Conservation (phyloP, 2,113 vertebrate genomes). For the Callithrix jacchus region DNA sequence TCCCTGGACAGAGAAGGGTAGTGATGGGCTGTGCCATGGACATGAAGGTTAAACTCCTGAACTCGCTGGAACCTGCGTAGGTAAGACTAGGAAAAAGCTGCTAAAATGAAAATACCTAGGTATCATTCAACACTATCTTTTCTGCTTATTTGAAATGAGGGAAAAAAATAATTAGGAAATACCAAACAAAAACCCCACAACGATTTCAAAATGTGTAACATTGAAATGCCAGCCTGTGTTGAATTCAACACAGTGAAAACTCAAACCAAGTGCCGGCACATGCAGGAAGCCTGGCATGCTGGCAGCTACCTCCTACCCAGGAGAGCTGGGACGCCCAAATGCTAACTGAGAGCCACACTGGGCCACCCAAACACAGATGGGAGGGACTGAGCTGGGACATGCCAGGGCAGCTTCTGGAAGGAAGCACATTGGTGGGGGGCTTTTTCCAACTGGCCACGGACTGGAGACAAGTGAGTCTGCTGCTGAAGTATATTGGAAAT, state of each 20-base stretch:
- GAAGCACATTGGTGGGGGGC: not conserved
- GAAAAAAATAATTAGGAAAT: not conserved
- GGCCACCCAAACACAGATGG: not conserved
- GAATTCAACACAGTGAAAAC: not conserved
- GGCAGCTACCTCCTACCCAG: not conserved
- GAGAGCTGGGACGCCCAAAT: not conserved
- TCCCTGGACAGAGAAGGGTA: not conserved
- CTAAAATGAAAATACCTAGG: not conserved
- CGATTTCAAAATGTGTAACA: not conserved
- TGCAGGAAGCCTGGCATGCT: not conserved
- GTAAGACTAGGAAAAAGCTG: not conserved
- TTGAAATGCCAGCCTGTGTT: not conserved
- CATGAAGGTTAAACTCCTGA: not conserved
- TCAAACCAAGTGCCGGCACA: not conserved
- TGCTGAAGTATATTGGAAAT: not conserved
- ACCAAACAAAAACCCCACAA: not conserved
- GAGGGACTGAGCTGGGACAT: not conserved
- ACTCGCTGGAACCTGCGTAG: not conserved
- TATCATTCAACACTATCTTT: not conserved
- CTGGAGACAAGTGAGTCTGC: not conserved
- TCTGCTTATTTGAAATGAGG: not conserved
- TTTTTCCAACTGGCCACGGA: not conserved
- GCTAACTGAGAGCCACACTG: not conserved
- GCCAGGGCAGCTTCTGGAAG: not conserved
- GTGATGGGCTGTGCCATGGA: not conserved